Evolutionary conservation across 1,140 invertebrate species (phyloP), one percentile per base, ranked within the genome.

Genomic region (Rhagoletis zephyria): DNA sequence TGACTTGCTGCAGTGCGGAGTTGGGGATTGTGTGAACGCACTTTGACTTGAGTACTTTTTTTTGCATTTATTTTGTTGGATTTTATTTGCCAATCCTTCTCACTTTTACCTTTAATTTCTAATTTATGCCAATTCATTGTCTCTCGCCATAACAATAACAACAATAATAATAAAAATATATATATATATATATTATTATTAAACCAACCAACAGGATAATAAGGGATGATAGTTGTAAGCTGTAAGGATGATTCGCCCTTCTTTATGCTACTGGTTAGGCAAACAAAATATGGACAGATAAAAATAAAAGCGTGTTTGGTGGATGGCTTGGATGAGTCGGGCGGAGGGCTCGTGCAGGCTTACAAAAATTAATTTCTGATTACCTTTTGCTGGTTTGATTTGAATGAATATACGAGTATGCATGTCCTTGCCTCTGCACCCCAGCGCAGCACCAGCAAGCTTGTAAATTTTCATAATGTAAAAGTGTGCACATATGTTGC

Each of bases 331-430:
- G 74, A 81, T 81, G 74, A 81, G 74, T 48, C 74, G 48, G 30
- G 30, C 0, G 30, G 30, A 56, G 5, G 30, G 51, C 30, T 85
- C 30, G 85, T 85, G 60, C 85, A 30, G 9, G 63, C 61, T 87
- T 87, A 56, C 48, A 88, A 88, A 91, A 92, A 92, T 92, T 92
- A 92, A 92, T 92, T 92, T 92, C 90, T 91, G 91, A 92, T 92
- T 92, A 92, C 92, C 91, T 92, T 88, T 90, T 92, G 89, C 89
- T 70, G 85, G 85, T 56, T 85, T 85, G 85, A 61, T 85, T 61
- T 42, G 85, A 63, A 63, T 90, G 87, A 51, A 88, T 87, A 30
- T 30, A 30, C 30, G 30, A 30, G 30, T 30, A 30, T 63, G 7
- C 85, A 59, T 59, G n/a, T 81, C 2, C n/a, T 42, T 19, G 9